Conservation (phyloP, 2,888 invertebrate species). For the Rotaria macrura region DNA sequence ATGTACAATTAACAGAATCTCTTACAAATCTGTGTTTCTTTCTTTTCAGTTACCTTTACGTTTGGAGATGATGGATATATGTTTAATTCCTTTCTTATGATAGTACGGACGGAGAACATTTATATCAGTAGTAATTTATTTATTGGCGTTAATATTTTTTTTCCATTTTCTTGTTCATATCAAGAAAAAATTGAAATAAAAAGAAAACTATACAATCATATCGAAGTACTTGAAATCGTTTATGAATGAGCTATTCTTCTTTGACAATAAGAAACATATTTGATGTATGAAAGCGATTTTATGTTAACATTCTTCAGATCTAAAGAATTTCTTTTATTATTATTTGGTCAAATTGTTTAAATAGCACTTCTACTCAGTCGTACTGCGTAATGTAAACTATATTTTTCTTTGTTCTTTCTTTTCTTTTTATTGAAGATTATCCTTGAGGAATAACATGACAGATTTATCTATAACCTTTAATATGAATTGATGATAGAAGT, state of each 20-base stretch:
- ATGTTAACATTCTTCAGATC: not conserved
- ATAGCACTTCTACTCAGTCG: not conserved
- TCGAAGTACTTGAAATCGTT: not conserved
- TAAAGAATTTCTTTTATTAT: not conserved
- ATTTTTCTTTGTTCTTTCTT: not conserved
- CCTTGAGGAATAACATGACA: not conserved
- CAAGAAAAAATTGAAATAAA: not conserved
- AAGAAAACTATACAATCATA: not conserved
- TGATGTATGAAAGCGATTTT: not conserved
- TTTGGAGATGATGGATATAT: too few species aligned
- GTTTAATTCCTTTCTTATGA: too few species aligned
- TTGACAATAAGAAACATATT: not conserved
- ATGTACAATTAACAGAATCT: too few species aligned
- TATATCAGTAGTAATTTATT: not conserved
- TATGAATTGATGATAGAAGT: too few species aligned
- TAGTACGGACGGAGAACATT: too few species aligned
- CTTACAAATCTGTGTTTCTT: too few species aligned
- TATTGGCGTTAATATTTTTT: not conserved
- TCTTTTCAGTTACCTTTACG: too few species aligned
- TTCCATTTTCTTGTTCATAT: not conserved
- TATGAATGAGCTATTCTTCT: not conserved
- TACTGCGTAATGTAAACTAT: not conserved
- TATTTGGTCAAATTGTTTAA: not conserved
- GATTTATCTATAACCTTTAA: too few species aligned
- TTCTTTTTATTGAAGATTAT: not conserved